Percentiles rank a stretch among this genome's conserved stretches.
Evolutionary conservation across 2,888 invertebrate species (phyloP).

Genomic region (Coremacera marginata): DNA sequence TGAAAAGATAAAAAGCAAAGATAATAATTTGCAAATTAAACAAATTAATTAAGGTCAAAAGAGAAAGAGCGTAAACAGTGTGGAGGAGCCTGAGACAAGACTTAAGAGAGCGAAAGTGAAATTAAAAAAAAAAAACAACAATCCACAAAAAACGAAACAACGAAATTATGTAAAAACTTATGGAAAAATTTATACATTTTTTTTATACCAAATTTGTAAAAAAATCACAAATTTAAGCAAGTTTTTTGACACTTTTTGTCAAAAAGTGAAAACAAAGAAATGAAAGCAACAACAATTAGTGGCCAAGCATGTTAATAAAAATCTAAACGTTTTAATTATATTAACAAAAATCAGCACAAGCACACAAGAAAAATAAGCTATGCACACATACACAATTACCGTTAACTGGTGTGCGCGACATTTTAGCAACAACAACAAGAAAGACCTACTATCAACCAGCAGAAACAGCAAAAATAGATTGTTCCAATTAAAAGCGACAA

Average conservation of each 20-base stretch:
- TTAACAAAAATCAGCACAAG: constrained; percentile 11
- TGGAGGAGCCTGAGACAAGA: not conserved
- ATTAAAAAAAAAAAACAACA: constrained; percentile 19
- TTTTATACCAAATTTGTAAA: not conserved
- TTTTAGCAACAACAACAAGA: not conserved
- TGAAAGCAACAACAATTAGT: constrained; percentile 6
- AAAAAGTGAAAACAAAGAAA: not conserved
- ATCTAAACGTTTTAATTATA: constrained; percentile 17
- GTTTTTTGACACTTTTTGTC: not conserved
- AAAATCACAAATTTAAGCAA: not conserved
- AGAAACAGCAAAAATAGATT: constrained; percentile 5
- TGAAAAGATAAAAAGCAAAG: constrained; percentile 26
- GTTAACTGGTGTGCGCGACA: constrained; percentile 15
- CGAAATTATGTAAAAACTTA: not conserved
- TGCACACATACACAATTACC: not conserved
- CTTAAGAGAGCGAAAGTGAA: not conserved
- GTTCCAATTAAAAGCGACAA: constrained; percentile 17
- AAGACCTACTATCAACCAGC: constrained; percentile 13
- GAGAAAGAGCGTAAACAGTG: constrained; percentile 18
- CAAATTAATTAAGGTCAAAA: constrained; percentile 27
- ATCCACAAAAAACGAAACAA: not conserved
- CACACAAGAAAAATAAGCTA: not conserved
- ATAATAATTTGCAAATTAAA: constrained; percentile 19
- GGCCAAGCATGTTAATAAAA: not conserved
- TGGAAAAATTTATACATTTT: not conserved